Percentiles rank a stretch among this genome's conserved stretches.
phyloP scores from a whole-genome alignment of 2,113 vertebrate genomes.

The Tachycineta bicolor region DNA sequence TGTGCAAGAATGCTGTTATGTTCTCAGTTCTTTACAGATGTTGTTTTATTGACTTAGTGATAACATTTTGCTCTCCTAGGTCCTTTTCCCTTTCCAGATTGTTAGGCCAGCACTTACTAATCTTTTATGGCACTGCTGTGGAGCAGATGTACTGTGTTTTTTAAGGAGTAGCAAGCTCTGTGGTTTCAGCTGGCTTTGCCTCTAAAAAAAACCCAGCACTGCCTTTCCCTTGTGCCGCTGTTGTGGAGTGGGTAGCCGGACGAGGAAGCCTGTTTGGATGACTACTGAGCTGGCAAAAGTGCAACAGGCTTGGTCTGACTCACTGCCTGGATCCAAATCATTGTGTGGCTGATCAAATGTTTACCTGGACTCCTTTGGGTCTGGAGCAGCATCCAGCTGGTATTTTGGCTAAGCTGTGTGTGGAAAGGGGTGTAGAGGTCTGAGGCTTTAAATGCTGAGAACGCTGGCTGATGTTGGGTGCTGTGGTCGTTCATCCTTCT shows the following conservation, averaged over 20 bases:
- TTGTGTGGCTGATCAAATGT: neutral
- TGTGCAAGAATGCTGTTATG: conserved; percentile 10
- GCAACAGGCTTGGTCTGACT: neutral
- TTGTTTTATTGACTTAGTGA: conserved; percentile 46
- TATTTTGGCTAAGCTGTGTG: neutral
- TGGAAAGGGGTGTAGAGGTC: neutral
- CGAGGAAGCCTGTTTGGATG: neutral
- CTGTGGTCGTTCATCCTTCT: rapidly evolving
- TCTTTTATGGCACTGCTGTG: neutral
- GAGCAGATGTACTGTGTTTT: neutral
- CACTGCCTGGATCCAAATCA: neutral
- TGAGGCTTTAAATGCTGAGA: neutral
- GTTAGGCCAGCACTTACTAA: conserved; percentile 17
- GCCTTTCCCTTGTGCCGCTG: rapidly evolving
- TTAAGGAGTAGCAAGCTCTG: neutral
- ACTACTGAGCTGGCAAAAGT: neutral
- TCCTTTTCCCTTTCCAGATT: conserved; percentile 47
- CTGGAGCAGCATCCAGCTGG: neutral
- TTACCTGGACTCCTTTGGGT: neutral
- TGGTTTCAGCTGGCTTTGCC: conserved; percentile 11
- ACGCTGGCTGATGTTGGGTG: neutral
- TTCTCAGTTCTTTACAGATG: conserved; percentile 2
- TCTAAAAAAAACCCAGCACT: neutral
- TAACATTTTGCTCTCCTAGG: conserved; percentile 18
- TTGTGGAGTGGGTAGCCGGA: neutral